Base-by-base conservation (phyloP, 2,888 invertebrate species). In the Pyrochroa serraticornis region DNA sequence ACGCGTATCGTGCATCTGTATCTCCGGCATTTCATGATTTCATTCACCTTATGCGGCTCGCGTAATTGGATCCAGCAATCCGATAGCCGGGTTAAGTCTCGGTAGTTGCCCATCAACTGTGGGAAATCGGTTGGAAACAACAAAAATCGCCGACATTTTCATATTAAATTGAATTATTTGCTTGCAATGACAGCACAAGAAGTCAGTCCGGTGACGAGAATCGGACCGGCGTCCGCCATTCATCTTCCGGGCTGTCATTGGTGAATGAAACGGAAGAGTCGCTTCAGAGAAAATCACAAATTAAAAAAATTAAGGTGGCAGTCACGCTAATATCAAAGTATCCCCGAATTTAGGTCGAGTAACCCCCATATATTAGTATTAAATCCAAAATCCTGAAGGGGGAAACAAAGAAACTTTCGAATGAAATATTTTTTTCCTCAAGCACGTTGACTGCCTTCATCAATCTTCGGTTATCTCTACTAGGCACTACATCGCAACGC, bases 41-140 rank as follows among this genome's bases (percentile, higher is more conserved):
- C 77, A 77, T 79, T 77, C 77, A 76, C 77, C 78, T 77, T 78
- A 78, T 77, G 77, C 74, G 77, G 77, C 69, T 73, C 72, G 74
- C 75, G 77, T 78, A 78, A 78, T 78, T 78, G 77, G 78, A 77
- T 75, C 72, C 76, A 73, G 74, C 75, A 77, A 77, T 75, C 75
- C 77, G 78, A 79, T 79, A 77, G 74, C 67, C 64, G 55, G 63
- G 65, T 69, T 71, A 78, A 77, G 74, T 65, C 72, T 72, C 68
- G 68, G 69, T 68, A 71, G 70, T 74, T 73, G 22, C 22, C 22
- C 22, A 75, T 75, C 74, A 68, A 75, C 76, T 76, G 77, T 78
- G 77, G 77, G 77, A 78, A 78, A 76, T 77, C 72, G 73, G 65
- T 68, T 64, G 38, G 22, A 41, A 39, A 47, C 45, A 22, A 31